Evolutionary conservation across 2,888 invertebrate species (phyloP).

Genomic region (Metallyticus violacea): DNA sequence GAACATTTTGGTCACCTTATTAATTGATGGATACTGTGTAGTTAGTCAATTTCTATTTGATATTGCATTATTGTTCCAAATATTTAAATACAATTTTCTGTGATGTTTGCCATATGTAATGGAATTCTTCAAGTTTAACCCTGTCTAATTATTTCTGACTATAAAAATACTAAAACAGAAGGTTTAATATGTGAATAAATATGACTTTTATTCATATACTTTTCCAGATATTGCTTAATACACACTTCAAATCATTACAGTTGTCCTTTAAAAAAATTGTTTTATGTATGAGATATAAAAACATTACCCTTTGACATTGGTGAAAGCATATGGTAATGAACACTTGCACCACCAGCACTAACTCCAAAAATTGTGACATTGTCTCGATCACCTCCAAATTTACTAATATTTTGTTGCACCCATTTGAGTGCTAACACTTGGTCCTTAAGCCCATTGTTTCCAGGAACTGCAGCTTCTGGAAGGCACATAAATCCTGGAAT

Average conservation of each 20-base stretch:
- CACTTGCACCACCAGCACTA: conserved; percentile 18
- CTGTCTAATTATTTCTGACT: too few species aligned
- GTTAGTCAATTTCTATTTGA: too few species aligned
- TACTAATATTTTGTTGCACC: neutral
- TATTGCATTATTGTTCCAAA: too few species aligned
- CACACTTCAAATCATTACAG: neutral
- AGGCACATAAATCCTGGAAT: neutral
- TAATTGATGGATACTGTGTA: too few species aligned
- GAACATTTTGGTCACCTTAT: too few species aligned
- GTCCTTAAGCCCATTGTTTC: neutral
- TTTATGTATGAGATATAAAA: neutral
- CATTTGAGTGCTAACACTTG: neutral
- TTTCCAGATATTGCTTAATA: too few species aligned
- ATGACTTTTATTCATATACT: too few species aligned
- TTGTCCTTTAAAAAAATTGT: neutral
- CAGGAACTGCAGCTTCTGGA: neutral
- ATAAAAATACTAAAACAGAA: too few species aligned
- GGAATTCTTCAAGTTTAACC: too few species aligned
- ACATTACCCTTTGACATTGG: conserved; percentile 8
- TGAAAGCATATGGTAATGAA: conserved; percentile 19
- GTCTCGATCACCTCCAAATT: neutral
- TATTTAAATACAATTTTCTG: too few species aligned
- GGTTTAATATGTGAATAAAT: too few species aligned
- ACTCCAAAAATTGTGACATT: conserved; percentile 23
- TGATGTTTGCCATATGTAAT: too few species aligned